Evolutionary conservation across 1,140 invertebrate genomes (phyloP).

Genomic region (Gonatopus flavifemur): DNA sequence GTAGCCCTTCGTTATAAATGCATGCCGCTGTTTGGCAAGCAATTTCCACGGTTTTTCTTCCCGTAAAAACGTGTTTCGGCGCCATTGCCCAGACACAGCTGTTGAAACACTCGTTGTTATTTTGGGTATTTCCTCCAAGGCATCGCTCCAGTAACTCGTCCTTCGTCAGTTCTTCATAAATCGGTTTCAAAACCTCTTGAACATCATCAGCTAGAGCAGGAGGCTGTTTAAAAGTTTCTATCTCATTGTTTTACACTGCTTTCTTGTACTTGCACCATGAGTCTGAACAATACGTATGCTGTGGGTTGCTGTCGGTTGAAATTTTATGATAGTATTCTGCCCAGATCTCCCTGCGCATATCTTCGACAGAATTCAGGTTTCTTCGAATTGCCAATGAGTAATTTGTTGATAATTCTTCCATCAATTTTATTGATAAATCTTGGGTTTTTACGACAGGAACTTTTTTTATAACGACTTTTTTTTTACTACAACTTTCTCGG

Average conservation of each 20-base stretch:
- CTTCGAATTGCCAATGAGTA: too few species aligned
- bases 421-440: too few species aligned
- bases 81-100: neutral
- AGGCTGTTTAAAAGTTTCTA: constrained; percentile 9
- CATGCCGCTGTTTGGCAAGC: neutral
- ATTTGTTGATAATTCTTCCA: too few species aligned
- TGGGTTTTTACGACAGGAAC: constrained; percentile 15
- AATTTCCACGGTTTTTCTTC: constrained; percentile 7
- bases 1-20: constrained; percentile 3
- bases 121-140: constrained; percentile 13
- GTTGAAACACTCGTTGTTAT: constrained; percentile 15
- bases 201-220: constrained; percentile 12
- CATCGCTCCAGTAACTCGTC: constrained; percentile 7
- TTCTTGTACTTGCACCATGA: too few species aligned
- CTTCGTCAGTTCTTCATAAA: constrained; percentile 9
- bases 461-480: constrained; percentile 10
- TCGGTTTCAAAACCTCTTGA: constrained; percentile 19
- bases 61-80: constrained; percentile 7
- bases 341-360: too few species aligned
- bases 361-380: too few species aligned
- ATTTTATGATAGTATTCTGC: too few species aligned
- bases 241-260: too few species aligned
- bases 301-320: too few species aligned
- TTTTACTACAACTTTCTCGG: constrained; percentile 10
- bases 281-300: too few species aligned